These are phyloP conservation scores for Machaerirhynchus nigripectus DNA, from an alignment of 2,113 vertebrate species.

Conservation along the genomic window DNA sequence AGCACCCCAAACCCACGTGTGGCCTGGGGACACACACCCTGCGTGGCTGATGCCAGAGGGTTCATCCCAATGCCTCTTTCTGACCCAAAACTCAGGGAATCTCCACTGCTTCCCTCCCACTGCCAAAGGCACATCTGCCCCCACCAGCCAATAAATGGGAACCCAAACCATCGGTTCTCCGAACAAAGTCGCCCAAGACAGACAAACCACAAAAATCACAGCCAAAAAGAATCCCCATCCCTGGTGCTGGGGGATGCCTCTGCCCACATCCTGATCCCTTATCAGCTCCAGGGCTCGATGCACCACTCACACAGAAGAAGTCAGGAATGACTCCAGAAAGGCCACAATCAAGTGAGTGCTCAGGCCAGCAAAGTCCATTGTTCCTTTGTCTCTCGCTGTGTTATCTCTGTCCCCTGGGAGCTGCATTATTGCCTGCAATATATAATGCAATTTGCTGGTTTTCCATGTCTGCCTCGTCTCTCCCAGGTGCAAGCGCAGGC, in stretches of 20 bases:
- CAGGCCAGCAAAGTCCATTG: not conserved
- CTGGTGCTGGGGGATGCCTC: not conserved
- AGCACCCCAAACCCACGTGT: not conserved
- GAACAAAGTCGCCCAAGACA: not conserved
- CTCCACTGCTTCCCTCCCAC: not conserved
- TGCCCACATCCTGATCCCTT: not conserved
- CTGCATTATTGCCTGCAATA: conserved; percentile 18
- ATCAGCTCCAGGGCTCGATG: accelerated
- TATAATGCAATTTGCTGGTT: conserved; percentile 48
- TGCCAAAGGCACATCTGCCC: not conserved
- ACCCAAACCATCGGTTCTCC: not conserved
- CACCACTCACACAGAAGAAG: not conserved
- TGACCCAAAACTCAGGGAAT: not conserved
- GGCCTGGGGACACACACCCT: not conserved
- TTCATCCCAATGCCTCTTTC: not conserved
- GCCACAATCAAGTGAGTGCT: not conserved
- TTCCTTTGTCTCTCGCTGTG: conserved; percentile 33
- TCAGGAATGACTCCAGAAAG: conserved; percentile 12
- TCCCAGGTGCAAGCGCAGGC: not conserved
- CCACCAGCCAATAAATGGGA: not conserved
- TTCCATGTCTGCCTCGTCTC: not conserved
- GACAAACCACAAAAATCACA: not conserved
- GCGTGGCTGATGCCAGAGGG: accelerated
- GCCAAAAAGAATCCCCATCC: not conserved
- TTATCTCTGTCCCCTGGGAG: conserved; percentile 34